Evolutionary conservation across 2,113 vertebrate genomes (phyloP), one percentile per base, ranked within the genome.

Genomic region (Platichthys stellatus): DNA sequence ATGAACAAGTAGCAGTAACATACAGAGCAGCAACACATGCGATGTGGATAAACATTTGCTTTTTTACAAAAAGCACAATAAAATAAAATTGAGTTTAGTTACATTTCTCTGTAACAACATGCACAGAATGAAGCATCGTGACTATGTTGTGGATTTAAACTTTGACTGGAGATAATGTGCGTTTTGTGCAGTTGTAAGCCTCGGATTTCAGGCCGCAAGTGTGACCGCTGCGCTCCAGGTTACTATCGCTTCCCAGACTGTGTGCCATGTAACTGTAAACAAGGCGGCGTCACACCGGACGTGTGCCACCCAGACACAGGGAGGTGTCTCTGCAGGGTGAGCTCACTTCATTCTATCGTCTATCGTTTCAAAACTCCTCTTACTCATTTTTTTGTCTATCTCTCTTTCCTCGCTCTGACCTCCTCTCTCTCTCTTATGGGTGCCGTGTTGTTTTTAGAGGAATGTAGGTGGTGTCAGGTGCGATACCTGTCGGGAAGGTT

Each of bases 291-390:
- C 31, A 87, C 91, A 13, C 76, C 87, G 0, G 83, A 83, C 2
- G 87, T 97, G 83, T 99, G 98, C 2, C 87, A 98, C 91, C 93
- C 93, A 0, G 84, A 90, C 53, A 97, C 96, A 0, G 96, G 96
- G 61, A 82, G 75, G 82, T 99, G 98, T 84, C 94, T 97, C 82
- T 99, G 98, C 91, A 99, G 98, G 96, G 98, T 99, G 83, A 81
- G 81, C 35, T 23, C 13, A 26, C 21, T 18, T 43, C 23, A 60
- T 57, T 5, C 17, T 6, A 26, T 12, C 24, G 15, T 45, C 7
- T 28, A 28, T 51, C 7, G 15, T 28, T 23, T 5, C 31, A 31
- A 31, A 31, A 31, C 31, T 31, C 31, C 31, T 7, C 31, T 31
- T 31, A 31, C 31, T 63, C 23, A 20, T 40, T 64, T 1, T 24